phyloP scores from a whole-genome alignment of 2,797 vertebrate species.

The Sebastes goodei region DNA sequence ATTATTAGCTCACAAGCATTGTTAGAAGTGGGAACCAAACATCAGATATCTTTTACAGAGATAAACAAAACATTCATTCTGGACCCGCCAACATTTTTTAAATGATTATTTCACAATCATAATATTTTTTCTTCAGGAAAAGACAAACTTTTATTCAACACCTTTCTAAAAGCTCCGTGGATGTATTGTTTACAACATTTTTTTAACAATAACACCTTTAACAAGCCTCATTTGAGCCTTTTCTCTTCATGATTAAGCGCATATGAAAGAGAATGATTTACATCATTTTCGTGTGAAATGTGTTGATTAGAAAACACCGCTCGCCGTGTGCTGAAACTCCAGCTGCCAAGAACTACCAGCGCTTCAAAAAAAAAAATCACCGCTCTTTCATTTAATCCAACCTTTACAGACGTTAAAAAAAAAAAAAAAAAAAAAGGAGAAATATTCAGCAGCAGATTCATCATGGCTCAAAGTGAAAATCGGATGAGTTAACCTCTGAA shows the following conservation, averaged over 20 bases:
- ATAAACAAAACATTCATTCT: too few relatives aligned
- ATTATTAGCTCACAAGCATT: too few relatives aligned
- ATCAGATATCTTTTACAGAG: fast-evolving
- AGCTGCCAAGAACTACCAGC: slow-evolving; percentile 18
- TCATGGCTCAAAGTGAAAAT: slow-evolving; percentile 49
- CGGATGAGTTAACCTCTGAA: slow-evolving; percentile 34
- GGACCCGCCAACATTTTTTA: fast-evolving
- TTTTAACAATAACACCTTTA: not conserved
- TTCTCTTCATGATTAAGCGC: slow-evolving; percentile 15
- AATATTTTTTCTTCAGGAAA: too few relatives aligned
- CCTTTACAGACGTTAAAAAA: not conserved
- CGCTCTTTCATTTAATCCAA: slow-evolving; percentile 25
- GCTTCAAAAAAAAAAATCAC: slow-evolving; percentile 24
- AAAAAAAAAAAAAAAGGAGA: not conserved
- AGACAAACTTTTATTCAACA: too few relatives aligned
- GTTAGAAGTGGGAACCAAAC: too few relatives aligned
- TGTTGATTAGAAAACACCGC: slow-evolving; percentile 35
- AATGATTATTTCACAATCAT: too few relatives aligned
- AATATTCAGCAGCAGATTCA: slow-evolving; percentile 35
- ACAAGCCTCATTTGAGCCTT: slow-evolving; percentile 18
- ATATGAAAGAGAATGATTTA: slow-evolving; percentile 37
- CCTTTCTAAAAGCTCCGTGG: too few relatives aligned
- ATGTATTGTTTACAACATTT: too few relatives aligned
- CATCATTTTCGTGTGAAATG: slow-evolving; percentile 40
- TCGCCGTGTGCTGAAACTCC: not conserved